Evolutionary conservation across 1,140 invertebrate species (phyloP).

Genomic region (Drosophila nigromelanica): DNA sequence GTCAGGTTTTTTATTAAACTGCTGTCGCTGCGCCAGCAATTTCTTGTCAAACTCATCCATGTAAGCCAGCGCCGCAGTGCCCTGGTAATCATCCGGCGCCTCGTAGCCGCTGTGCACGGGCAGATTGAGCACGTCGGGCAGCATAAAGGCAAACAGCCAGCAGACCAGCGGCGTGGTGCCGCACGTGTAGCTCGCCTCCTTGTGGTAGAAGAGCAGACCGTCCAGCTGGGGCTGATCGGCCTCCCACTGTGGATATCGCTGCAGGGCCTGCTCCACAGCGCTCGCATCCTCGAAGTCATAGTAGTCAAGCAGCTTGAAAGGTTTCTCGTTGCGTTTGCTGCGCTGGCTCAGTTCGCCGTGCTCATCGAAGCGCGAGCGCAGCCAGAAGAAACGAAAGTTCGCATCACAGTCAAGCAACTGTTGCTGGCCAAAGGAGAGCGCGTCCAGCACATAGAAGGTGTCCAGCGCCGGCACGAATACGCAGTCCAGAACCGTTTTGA

Average conservation of each 20-base stretch:
- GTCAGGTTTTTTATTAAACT: not conserved
- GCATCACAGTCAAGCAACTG: constrained; percentile 92
- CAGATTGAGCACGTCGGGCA: constrained; percentile 89
- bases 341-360: constrained; percentile 35
- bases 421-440: constrained; percentile 92
- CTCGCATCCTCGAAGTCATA: constrained; percentile 64
- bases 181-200: constrained; percentile 89
- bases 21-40: constrained; percentile 22
- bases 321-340: constrained; percentile 52
- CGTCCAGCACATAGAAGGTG: constrained; percentile 91
- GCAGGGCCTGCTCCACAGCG: constrained; percentile 46
- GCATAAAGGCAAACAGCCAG: constrained; percentile 95
- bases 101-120: constrained; percentile 84
- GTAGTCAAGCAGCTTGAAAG: constrained; percentile 51
- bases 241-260: constrained; percentile 66
- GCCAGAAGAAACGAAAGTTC: constrained; percentile 70
- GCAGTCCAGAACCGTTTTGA: constrained; percentile 90
- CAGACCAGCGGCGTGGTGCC: constrained; percentile 93
- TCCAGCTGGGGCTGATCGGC: constrained; percentile 86
- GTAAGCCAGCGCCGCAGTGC: constrained; percentile 84
- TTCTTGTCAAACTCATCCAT: constrained; percentile 85
- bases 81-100: constrained; percentile 84
- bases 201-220: constrained; percentile 93
- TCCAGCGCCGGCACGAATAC: constrained; percentile 88
- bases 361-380: constrained; percentile 68